phyloP scores from a whole-genome alignment of 2,113 vertebrate genomes.

The Catagonus wagneri region DNA sequence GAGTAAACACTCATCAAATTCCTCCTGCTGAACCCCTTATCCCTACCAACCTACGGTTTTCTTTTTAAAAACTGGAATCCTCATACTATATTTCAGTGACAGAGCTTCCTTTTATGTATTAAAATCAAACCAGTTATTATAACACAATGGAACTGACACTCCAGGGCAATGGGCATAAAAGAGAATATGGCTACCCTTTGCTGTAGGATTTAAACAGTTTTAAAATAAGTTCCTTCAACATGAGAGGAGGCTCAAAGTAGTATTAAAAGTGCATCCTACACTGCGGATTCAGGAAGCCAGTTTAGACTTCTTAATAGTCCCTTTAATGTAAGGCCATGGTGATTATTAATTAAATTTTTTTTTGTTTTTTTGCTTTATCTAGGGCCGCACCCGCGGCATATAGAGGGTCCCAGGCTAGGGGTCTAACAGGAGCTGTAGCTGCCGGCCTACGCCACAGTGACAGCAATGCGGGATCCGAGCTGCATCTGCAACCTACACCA shows the following conservation, averaged over 20 bases:
- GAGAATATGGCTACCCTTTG: constrained; percentile 30
- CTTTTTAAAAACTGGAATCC: constrained; percentile 73
- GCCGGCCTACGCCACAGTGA: too few species aligned
- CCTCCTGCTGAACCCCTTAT: constrained; percentile 48
- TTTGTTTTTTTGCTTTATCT: too few species aligned
- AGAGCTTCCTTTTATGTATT: constrained; percentile 67
- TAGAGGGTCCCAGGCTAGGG: too few species aligned
- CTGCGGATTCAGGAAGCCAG: constrained; percentile 40
- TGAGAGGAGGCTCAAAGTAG: constrained; percentile 46
- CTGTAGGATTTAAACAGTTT: constrained; percentile 62
- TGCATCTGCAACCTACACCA: too few species aligned
- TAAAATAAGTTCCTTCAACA: constrained; percentile 73
- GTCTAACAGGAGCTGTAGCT: too few species aligned
- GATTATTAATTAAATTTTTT: background rate
- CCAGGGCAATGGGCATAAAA: constrained; percentile 44
- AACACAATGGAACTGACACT: constrained; percentile 67
- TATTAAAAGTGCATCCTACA: constrained; percentile 56
- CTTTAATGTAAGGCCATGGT: background rate
- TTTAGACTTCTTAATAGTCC: background rate
- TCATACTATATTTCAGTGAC: constrained; percentile 66
- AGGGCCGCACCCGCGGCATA: too few species aligned
- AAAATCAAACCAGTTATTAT: constrained; percentile 77
- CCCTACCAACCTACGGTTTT: constrained; percentile 68
- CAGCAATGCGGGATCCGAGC: too few species aligned
- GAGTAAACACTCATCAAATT: constrained; percentile 52